Percentiles rank a stretch among this genome's conserved stretches.
phyloP scores from a whole-genome alignment of 2,113 vertebrate species.

The Anhinga anhinga region DNA sequence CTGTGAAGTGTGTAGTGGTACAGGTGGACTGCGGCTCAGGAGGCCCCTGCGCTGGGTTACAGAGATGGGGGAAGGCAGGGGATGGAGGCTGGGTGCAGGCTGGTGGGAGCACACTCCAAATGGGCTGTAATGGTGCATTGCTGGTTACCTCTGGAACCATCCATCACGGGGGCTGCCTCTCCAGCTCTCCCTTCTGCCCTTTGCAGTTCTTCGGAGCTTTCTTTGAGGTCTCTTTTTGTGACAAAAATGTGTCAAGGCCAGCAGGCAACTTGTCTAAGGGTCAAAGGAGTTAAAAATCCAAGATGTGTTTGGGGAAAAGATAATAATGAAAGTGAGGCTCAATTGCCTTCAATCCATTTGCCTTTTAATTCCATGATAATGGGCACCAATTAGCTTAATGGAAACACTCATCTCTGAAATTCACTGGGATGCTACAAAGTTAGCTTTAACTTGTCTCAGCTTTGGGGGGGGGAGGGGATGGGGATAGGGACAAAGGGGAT shows the following conservation, averaged over 20 bases:
- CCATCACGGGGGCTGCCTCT: not conserved
- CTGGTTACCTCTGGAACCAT: not conserved
- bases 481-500: no score
- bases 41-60: not conserved
- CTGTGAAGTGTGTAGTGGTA: not conserved
- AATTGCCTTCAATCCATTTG: not conserved
- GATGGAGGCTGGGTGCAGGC: not conserved
- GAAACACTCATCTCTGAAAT: conserved; percentile 18
- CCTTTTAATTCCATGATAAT: conserved; percentile 37
- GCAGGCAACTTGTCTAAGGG: not conserved
- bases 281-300: not conserved
- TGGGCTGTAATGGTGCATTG: not conserved
- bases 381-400: conserved; percentile 2
- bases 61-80: not conserved
- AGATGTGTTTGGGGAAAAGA: not conserved
- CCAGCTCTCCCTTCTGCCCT: not conserved
- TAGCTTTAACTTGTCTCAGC: not conserved
- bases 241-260: not conserved
- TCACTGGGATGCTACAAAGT: conserved; percentile 2
- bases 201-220: not conserved
- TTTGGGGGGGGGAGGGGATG: not conserved
- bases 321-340: not conserved
- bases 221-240: not conserved
- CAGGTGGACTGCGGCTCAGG: not conserved
- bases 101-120: not conserved